Percentiles rank a stretch among this genome's conserved stretches.
Evolutionary conservation across 2,797 vertebrate species (phyloP).

Genomic region (Mus caroli): DNA sequence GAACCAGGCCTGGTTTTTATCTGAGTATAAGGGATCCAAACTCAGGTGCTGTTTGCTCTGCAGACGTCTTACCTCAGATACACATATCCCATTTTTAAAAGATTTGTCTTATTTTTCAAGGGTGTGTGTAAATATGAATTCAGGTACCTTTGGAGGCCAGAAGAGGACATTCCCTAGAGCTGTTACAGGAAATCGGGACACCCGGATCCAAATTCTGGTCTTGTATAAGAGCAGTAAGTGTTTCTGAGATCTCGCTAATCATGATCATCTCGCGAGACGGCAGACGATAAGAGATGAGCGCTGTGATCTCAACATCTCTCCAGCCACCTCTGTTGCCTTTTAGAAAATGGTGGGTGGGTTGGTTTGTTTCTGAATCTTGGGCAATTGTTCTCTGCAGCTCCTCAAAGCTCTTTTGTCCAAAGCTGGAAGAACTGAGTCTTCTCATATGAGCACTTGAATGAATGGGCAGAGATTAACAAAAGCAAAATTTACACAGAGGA

Average conservation of each 20-base stretch:
- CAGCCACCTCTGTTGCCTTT: not conserved
- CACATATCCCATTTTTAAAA: too few species aligned
- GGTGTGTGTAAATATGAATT: not conserved
- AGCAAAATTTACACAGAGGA: conserved; percentile 89
- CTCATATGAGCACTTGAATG: conserved; percentile 94
- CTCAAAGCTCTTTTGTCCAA: conserved; percentile 94
- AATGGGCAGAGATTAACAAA: conserved; percentile 91
- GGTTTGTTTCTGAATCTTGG: conserved; percentile 88
- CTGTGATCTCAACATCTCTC: not conserved
- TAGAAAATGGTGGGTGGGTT: not conserved
- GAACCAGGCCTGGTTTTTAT: not conserved
- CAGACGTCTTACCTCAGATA: not conserved
- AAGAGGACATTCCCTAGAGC: not conserved
- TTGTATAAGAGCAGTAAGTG: not conserved
- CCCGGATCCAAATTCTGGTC: not conserved
- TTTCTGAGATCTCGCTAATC: too few species aligned
- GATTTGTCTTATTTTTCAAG: not conserved
- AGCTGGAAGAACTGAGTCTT: conserved; percentile 94
- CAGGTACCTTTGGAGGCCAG: not conserved
- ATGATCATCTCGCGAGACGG: not conserved
- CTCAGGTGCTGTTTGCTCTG: not conserved
- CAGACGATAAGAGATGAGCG: not conserved
- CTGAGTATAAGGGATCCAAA: too few species aligned
- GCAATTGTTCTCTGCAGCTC: conserved; percentile 91
- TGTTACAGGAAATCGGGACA: not conserved